These are phyloP conservation scores for Phalacrocorax aristotelis DNA, from an alignment of 2,113 vertebrate species.

Conservation along the genomic window DNA sequence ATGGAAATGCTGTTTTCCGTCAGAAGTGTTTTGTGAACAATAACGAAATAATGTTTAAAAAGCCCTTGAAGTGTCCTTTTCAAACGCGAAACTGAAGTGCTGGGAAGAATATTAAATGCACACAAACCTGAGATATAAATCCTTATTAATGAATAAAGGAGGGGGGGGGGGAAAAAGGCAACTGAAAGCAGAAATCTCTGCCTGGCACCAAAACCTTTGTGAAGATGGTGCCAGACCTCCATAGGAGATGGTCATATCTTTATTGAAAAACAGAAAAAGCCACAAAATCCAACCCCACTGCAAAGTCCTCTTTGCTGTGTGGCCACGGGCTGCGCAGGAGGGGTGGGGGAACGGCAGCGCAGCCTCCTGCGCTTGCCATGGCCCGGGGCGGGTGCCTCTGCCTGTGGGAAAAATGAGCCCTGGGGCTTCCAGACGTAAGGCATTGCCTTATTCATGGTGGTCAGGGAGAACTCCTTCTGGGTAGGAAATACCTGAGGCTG, in stretches of 20 bases:
- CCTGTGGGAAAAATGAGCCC: background rate
- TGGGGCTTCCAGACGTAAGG: fast-evolving
- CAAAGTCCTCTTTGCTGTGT: background rate
- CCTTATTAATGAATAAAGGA: conserved; percentile 5
- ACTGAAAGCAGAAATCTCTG: background rate
- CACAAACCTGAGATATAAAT: background rate
- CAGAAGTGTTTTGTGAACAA: background rate
- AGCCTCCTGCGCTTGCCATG: background rate
- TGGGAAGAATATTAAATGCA: background rate
- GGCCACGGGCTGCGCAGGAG: background rate
- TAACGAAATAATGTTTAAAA: background rate
- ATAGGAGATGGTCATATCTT: background rate
- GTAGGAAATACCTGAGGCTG: background rate
- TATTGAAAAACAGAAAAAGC: background rate
- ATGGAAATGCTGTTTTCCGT: conserved; percentile 29
- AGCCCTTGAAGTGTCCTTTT: conserved; percentile 43
- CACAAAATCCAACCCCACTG: background rate
- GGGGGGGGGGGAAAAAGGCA: background rate
- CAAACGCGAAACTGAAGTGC: conserved; percentile 1
- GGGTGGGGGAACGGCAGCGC: background rate
- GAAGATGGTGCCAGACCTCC: background rate
- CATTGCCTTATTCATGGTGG: background rate
- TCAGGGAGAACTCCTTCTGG: background rate
- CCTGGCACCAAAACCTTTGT: background rate
- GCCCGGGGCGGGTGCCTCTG: background rate